phyloP scores from a whole-genome alignment of 2,797 vertebrate species.

The Phataginus tetradactyla region DNA sequence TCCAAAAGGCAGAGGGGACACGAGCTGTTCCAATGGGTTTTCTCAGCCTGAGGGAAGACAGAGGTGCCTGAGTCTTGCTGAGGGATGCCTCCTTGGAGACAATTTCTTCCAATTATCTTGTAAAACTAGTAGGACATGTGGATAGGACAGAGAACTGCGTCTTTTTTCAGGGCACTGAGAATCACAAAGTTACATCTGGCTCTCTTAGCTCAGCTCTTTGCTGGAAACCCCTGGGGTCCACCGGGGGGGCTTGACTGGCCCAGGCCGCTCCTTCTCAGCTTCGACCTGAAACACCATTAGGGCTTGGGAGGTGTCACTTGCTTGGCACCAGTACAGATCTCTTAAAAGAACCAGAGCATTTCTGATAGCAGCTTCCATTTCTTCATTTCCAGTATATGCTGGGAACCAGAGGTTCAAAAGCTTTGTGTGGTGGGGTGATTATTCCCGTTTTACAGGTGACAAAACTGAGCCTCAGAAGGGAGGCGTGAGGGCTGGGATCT shows the following conservation, averaged over 20 bases:
- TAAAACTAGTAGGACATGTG: not conserved
- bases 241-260: not conserved
- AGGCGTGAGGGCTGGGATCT: fast-evolving
- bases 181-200: not conserved
- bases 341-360: fast-evolving
- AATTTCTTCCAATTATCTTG: fast-evolving
- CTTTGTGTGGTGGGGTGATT: not conserved
- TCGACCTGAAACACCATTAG: not conserved
- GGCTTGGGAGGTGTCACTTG: not conserved
- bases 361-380: fast-evolving
- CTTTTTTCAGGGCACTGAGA: not conserved
- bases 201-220: not conserved
- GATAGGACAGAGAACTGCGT: not conserved
- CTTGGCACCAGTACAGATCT: not conserved
- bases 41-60: not conserved
- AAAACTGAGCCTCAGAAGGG: not conserved
- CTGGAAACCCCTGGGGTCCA: not conserved
- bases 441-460: not conserved
- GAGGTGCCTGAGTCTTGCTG: not conserved
- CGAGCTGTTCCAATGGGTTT: not conserved
- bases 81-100: constrained; percentile 11
- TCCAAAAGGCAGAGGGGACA: constrained; percentile 46
- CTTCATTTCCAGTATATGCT: fast-evolving
- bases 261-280: not conserved
- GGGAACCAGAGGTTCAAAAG: not conserved